These are phyloP conservation scores for Larimichthys crocea DNA, from an alignment of 2,113 vertebrate species.

Conservation along the genomic window DNA sequence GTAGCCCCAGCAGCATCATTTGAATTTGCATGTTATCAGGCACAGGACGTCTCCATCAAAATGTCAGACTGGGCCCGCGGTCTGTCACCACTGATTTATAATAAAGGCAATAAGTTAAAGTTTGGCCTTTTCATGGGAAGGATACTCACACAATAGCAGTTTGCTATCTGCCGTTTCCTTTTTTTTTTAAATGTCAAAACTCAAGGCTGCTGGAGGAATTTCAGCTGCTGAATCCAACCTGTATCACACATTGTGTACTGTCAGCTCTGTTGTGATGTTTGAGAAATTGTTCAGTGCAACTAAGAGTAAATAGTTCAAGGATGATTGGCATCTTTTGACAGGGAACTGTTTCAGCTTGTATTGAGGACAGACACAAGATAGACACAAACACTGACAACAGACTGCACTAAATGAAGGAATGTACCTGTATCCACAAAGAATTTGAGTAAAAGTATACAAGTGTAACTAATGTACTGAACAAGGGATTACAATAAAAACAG, in stretches of 20 bases:
- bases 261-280: background rate
- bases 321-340: slow-evolving; percentile 5
- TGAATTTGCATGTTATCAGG: slow-evolving; percentile 81
- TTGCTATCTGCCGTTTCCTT: slow-evolving; percentile 30
- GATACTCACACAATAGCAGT: slow-evolving; percentile 46
- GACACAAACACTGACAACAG: background rate
- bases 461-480: too few species aligned
- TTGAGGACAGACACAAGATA: background rate
- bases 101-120: slow-evolving; percentile 67
- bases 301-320: background rate
- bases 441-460: too few species aligned
- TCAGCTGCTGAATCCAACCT: background rate
- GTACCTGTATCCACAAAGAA: too few species aligned
- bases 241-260: background rate
- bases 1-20: slow-evolving; percentile 55
- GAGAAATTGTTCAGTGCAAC: background rate
- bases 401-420: too few species aligned
- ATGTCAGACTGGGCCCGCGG: slow-evolving; percentile 72
- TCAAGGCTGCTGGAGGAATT: slow-evolving; percentile 20
- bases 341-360: background rate
- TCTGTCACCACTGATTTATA: slow-evolving; percentile 63
- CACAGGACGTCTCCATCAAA: slow-evolving; percentile 76
- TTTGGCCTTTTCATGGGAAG: slow-evolving; percentile 52
- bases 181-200: slow-evolving; percentile 63
- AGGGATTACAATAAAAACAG: too few species aligned